Conservation (phyloP, 2,888 invertebrate species). For the Cyclophora albipunctata region DNA sequence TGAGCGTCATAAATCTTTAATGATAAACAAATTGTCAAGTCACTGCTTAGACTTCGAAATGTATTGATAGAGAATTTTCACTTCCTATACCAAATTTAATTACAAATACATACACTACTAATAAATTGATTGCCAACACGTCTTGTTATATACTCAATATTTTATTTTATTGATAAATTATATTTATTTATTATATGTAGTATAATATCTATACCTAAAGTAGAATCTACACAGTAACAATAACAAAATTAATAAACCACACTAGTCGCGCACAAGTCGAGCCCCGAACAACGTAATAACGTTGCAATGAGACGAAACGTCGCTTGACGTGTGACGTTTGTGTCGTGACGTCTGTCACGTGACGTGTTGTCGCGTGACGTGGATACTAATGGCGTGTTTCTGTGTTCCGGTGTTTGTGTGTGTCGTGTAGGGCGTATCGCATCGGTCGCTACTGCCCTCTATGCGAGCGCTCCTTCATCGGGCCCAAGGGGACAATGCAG, state of each 20-base stretch:
- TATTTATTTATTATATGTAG: conserved; percentile 5
- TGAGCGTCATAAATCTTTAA: too few species aligned
- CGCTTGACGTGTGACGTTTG: neutral
- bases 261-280: conserved; percentile 1
- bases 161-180: conserved; percentile 1
- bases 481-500: conserved; percentile 80
- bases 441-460: conserved; percentile 83
- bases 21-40: too few species aligned
- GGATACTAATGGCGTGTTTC: conserved; percentile 73
- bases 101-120: neutral
- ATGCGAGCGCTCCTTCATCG: conserved; percentile 82
- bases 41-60: too few species aligned
- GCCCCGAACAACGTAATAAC: neutral
- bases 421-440: conserved; percentile 78
- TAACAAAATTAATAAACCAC: neutral
- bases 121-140: neutral
- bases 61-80: too few species aligned
- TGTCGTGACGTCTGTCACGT: conserved; percentile 4
- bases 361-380: conserved; percentile 29
- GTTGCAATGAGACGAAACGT: neutral
- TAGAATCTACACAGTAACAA: neutral
- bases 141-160: neutral
- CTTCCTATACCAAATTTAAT: neutral
- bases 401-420: conserved; percentile 72
- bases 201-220: neutral